These are phyloP conservation scores for Xiphydria camelus DNA, from an alignment of 2,888 invertebrate species.

Conservation along the genomic window DNA sequence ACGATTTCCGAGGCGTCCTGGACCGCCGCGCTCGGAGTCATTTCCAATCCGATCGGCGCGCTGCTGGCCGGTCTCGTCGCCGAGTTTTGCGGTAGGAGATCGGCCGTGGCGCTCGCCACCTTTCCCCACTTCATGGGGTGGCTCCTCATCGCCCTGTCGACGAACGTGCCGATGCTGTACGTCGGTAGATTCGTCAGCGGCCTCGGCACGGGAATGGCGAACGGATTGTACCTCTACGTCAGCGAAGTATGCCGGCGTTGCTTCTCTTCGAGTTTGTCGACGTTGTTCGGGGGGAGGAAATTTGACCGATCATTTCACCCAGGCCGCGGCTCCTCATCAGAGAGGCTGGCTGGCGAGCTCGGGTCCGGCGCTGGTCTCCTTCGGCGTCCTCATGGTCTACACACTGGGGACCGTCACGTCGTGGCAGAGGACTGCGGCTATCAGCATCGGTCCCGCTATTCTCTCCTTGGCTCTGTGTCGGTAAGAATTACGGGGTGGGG, in stretches of 20 bases:
- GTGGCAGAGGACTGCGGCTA: constrained; percentile 69
- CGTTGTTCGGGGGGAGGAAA: too few relatives aligned
- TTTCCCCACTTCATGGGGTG: constrained; percentile 72
- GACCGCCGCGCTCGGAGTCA: constrained; percentile 74
- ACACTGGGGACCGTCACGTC: constrained; percentile 68
- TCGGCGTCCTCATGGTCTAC: constrained; percentile 73
- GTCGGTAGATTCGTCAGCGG: constrained; percentile 72
- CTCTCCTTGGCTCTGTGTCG: constrained; percentile 45
- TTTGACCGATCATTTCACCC: too few relatives aligned
- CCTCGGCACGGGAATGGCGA: constrained; percentile 67
- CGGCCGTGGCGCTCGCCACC: constrained; percentile 69
- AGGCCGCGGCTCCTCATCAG: constrained; percentile 70
- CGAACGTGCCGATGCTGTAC: constrained; percentile 66
- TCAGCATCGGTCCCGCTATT: constrained; percentile 62
- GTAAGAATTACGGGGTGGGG: too few relatives aligned
- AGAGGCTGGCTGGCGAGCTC: constrained; percentile 71
- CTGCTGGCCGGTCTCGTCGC: constrained; percentile 70
- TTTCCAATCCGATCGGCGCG: constrained; percentile 73
- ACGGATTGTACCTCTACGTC: constrained; percentile 50
- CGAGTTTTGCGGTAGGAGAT: constrained; percentile 67
- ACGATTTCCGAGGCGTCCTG: constrained; percentile 69
- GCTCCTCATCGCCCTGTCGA: constrained; percentile 70
- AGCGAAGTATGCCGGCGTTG: constrained; percentile 49
- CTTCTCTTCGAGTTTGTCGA: not conserved
- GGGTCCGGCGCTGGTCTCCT: constrained; percentile 72